Percentiles rank a stretch among this genome's conserved stretches.
phyloP scores from a whole-genome alignment of 2,888 invertebrate genomes.

The Itoplectis maculator region DNA sequence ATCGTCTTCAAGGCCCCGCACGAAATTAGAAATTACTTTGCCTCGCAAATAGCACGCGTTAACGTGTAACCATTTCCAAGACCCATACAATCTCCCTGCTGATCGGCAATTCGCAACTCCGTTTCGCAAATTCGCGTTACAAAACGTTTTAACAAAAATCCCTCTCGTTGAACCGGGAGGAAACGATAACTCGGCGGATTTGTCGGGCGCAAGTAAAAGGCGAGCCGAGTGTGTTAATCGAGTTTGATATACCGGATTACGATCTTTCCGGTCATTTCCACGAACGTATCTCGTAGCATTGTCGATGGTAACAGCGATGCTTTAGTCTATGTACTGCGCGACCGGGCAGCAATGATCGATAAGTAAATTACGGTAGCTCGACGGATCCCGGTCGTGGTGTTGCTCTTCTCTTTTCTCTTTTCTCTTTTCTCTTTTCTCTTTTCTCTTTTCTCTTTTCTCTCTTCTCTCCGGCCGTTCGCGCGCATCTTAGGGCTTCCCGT shows the following conservation, averaged over 20 bases:
- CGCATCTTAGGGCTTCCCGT: slow-evolving; percentile 71
- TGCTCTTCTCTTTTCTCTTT: not conserved
- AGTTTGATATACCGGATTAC: not conserved
- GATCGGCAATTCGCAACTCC: too few relatives aligned
- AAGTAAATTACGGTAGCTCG: slow-evolving; percentile 71
- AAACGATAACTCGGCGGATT: not conserved
- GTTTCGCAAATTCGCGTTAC: not conserved
- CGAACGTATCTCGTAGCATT: not conserved
- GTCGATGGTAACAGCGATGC: not conserved
- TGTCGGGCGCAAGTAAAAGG: not conserved
- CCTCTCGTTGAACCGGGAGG: not conserved
- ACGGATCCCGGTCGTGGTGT: not conserved
- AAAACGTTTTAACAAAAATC: not conserved
- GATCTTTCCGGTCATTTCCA: not conserved
- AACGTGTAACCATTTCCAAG: too few relatives aligned
- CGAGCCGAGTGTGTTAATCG: not conserved
- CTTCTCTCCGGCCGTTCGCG: slow-evolving; percentile 11
- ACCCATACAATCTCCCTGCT: too few relatives aligned
- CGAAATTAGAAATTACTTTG: too few relatives aligned
- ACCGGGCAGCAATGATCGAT: slow-evolving; percentile 69
- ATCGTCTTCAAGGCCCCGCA: too few relatives aligned
- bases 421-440: not conserved
- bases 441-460: not conserved
- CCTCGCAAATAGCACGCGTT: too few relatives aligned
- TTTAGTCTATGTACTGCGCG: slow-evolving; percentile 18